Evolutionary conservation across 2,888 invertebrate genomes (phyloP), one percentile per base, ranked within the genome.

Genomic region (Liopterus haemorrhoidalis): DNA sequence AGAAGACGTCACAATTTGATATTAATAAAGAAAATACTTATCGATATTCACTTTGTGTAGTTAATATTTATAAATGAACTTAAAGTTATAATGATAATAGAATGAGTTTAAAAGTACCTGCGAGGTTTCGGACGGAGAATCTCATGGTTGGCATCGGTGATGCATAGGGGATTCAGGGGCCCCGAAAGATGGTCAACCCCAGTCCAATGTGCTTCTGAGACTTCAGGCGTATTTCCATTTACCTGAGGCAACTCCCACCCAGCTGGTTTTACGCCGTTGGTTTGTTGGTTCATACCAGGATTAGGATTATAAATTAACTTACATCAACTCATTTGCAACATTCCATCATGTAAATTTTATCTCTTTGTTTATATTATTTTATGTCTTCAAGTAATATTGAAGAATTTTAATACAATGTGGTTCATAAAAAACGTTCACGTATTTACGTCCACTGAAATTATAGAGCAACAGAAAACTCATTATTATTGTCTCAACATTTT

Each of bases 121-220:
- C 89, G 77, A 6, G 89, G 88, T 66, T 89, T 89, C 8, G 89
- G 89, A 51, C 88, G 73, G 52, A 89, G 76, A 61, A 89, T 89
- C 69, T 89, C 88, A 70, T 89, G 88, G 57, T 82, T 84, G 56
- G 83, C 81, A 65, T 81, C 81, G 38, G 80, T 77, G 57, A 80
- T 79, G 62, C 80, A 79, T 46, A 79, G 70, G 46, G 78, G 79
- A 59, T 79, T 78, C 48, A 79, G 66, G 20, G 79, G 78, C 49
- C 78, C 76, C 32, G 75, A 75, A 55, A 76, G 70, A 61, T 77
- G 75, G 58, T 78, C 78, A 46, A 75, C 72, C 54, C 74, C 74
- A n/a, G 63, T 65, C 68, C 68, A 68, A 28, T 63, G 63, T 41
- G 62, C 61, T 43, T 65, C 63, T 5, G 59, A 54, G 20, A 54